Evolutionary conservation across 2,888 invertebrate species (phyloP), one percentile per base, ranked within the genome.

Genomic region (Pilophorus perplexus): DNA sequence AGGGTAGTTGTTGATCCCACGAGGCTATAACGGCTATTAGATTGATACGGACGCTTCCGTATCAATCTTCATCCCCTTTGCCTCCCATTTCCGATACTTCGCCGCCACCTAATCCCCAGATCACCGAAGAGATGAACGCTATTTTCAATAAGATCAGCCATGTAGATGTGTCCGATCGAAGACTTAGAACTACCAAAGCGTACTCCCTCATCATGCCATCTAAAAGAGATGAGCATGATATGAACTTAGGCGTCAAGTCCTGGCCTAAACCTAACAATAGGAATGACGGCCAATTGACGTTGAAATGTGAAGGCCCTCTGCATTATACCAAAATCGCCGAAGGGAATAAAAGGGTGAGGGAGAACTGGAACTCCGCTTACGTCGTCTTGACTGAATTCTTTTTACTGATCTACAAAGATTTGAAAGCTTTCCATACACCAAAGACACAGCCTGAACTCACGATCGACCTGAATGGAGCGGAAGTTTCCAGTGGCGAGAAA

Each of bases 331-430:
- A 86, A 78, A 83, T 85, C 73, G 81, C 82, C n/a, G 87, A 87
- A 73, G 82, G 82, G 71, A 85, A 85, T 1, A 86, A 86, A 77
- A 84, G 85, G 75, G 77, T 83, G 66, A 80, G 85, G 72, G 88
- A 88, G 79, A 86, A 86, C 77, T 90, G 89, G 89, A 80, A 80
- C 1, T 80, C 83, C 28, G 83, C 84, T 68, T 87, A 84, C 78
- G 84, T 87, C 74, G 84, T 86, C 52, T 80, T 89, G 46, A 86
- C 86, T 1, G 83, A 85, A 46, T 82, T 85, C 2, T 85, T 85
- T 71, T 80, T 90, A 37, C 79, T 85, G 59, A 86, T 89, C 75
- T 90, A 88, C 75, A 87, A 87, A 76, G 87, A 88, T 74, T 82
- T 82, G 72, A 87, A 84, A 78, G 82, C 81, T 16, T 85, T 83